Evolutionary conservation across 2,113 vertebrate genomes (phyloP).

Genomic region (Hippocampus mohnikei): DNA sequence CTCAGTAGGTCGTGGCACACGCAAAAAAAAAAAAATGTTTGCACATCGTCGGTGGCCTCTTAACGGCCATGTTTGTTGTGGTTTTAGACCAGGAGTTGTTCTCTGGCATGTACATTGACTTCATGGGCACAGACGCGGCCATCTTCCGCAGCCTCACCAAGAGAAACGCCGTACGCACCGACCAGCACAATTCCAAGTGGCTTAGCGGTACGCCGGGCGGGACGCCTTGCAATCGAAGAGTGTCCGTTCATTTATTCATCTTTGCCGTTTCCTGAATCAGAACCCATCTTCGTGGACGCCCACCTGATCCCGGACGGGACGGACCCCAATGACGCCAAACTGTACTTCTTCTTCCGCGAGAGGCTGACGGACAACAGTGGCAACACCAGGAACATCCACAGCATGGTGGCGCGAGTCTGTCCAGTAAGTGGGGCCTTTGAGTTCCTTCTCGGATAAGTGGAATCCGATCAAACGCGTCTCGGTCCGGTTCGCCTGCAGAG

Average conservation of each 20-base stretch:
- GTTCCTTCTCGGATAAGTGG: neutral
- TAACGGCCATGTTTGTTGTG: neutral
- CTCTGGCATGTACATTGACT: constrained; percentile 98
- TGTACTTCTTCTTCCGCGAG: constrained; percentile 96
- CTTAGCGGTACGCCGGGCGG: constrained; percentile 83
- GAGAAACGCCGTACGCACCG: constrained; percentile 89
- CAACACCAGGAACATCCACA: constrained; percentile 91
- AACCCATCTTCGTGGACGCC: constrained; percentile 92
- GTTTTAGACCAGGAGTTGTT: constrained; percentile 91
- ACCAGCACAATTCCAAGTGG: constrained; percentile 99
- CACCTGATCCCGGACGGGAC: constrained; percentile 93
- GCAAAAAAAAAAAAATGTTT: neutral
- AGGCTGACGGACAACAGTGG: constrained; percentile 87
- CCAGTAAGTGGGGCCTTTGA: constrained; percentile 78
- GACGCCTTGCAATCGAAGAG: neutral
- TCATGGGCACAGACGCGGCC: constrained; percentile 96
- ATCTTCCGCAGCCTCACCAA: constrained; percentile 95
- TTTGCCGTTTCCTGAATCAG: constrained; percentile 55
- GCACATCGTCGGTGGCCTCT: too few relatives aligned
- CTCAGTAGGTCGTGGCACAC: constrained; percentile 83
- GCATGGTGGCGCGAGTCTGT: constrained; percentile 95
- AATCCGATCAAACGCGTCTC: neutral
- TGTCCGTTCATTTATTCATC: neutral
- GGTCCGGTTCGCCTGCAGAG: constrained; percentile 66
- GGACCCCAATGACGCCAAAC: constrained; percentile 90